A percentile compares a stretch with the other conserved stretches of the same genome.
These are phyloP conservation scores for Oryzias celebensis DNA, from an alignment of 2,113 vertebrate species.

Conservation along the genomic window DNA sequence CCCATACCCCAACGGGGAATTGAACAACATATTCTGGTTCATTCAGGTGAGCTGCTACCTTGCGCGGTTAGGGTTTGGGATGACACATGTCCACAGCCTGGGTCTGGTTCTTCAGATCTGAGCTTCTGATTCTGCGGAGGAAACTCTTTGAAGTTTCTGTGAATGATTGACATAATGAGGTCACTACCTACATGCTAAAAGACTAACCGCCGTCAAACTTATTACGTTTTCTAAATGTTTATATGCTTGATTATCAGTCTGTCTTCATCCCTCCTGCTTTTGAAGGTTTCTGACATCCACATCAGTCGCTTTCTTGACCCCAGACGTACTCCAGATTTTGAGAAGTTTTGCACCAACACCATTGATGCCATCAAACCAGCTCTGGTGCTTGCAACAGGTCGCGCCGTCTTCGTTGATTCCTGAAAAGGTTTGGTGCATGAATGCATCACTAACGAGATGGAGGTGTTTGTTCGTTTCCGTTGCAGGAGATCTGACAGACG, in stretches of 20 bases:
- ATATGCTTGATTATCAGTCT: background rate
- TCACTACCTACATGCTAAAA: conserved; percentile 41
- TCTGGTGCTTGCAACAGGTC: conserved; percentile 94
- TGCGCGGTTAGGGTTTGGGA: background rate
- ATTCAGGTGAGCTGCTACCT: conserved; percentile 79
- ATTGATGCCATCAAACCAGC: conserved; percentile 86
- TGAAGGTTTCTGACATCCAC: conserved; percentile 91
- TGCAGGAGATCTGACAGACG: conserved; percentile 94
- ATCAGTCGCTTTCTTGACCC: conserved; percentile 91
- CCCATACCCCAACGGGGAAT: conserved; percentile 72
- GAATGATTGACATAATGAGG: conserved; percentile 57
- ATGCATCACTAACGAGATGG: too few species aligned
- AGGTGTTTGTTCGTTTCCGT: background rate
- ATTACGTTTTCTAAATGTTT: background rate
- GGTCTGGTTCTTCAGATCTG: background rate
- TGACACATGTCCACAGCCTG: too few species aligned
- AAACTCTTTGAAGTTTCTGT: conserved; percentile 6
- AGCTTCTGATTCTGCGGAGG: background rate
- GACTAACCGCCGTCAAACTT: conserved; percentile 23
- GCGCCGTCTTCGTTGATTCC: conserved; percentile 2
- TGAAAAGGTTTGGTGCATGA: too few species aligned
- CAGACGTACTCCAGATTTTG: conserved; percentile 84
- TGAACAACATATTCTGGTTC: conserved; percentile 83
- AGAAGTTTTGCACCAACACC: conserved; percentile 92
- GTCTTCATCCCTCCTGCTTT: background rate